Conservation (phyloP, 2,113 vertebrate genomes). For the Acanthochromis polyacanthus region DNA sequence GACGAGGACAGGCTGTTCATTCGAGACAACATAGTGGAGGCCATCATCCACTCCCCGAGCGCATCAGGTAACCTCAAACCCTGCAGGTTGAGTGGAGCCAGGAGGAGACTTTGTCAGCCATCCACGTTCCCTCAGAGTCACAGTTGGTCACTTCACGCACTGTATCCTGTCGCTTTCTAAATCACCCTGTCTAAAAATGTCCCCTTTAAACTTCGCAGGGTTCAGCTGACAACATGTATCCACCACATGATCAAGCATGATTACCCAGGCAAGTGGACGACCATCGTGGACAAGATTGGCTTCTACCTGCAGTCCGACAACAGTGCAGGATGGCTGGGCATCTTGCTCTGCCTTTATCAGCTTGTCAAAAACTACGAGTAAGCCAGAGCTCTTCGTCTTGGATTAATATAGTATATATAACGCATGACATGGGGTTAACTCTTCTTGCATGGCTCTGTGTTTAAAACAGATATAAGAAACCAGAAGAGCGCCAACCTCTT, state of each 20-base stretch:
- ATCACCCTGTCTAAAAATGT: constrained; percentile 31
- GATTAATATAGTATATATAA: background rate
- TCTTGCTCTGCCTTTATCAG: constrained; percentile 98
- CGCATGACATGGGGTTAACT: background rate
- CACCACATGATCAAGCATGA: constrained; percentile 99
- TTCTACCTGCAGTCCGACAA: constrained; percentile 98
- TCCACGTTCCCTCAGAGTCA: background rate
- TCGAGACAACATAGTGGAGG: constrained; percentile 98
- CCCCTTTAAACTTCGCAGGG: constrained; percentile 80
- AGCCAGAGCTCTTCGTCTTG: constrained; percentile 52
- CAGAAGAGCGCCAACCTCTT: constrained; percentile 94
- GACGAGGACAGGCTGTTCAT: constrained; percentile 97
- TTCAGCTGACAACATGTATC: constrained; percentile 98
- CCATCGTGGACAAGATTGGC: constrained; percentile 98
- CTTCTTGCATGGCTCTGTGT: background rate
- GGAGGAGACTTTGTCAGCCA: background rate
- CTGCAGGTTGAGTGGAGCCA: background rate
- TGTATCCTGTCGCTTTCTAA: background rate
- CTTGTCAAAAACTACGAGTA: constrained; percentile 99
- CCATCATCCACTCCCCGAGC: constrained; percentile 98
- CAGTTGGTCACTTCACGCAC: background rate
- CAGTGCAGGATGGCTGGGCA: constrained; percentile 95
- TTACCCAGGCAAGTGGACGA: constrained; percentile 96
- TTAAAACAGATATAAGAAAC: constrained; percentile 94
- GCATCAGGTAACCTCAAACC: constrained; percentile 90